These are phyloP conservation scores for Portevinia maculata DNA, from an alignment of 2,888 invertebrate genomes.

Conservation along the genomic window DNA sequence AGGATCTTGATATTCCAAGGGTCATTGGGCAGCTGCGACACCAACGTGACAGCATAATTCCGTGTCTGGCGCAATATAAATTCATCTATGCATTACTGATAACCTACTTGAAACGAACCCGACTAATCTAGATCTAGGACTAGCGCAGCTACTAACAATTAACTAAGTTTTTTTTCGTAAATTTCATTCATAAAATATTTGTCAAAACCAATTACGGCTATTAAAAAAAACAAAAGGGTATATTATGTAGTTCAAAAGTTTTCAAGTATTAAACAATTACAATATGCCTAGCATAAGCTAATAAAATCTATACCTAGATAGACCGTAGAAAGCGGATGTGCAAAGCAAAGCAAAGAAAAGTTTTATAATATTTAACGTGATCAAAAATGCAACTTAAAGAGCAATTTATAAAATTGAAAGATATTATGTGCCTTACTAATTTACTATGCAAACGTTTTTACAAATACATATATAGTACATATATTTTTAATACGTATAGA, in stretches of 20 bases:
- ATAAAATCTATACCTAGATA: constrained; percentile 18
- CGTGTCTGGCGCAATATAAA: constrained; percentile 94
- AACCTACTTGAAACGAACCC: constrained; percentile 92
- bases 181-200: constrained; percentile 28
- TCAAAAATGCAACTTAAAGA: constrained; percentile 65
- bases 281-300: constrained; percentile 50
- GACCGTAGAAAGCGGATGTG: constrained; percentile 19
- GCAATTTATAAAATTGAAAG: constrained; percentile 69
- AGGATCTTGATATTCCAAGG: constrained; percentile 94
- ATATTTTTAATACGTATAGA: constrained; percentile 43
- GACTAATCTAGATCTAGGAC: constrained; percentile 88
- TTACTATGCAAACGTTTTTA: constrained; percentile 55
- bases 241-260: constrained; percentile 34
- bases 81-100: constrained; percentile 93
- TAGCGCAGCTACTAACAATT: constrained; percentile 27
- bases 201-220: constrained; percentile 1
- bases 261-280: constrained; percentile 26
- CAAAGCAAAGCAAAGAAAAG: constrained; percentile 7
- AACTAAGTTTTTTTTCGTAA: constrained; percentile 9
- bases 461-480: neutral
- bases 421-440: constrained; percentile 73
- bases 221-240: constrained; percentile 8
- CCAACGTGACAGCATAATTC: constrained; percentile 94
- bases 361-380: constrained; percentile 45
- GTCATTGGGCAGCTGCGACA: constrained; percentile 91